phyloP scores from a whole-genome alignment of 2,888 invertebrate genomes.

The Ophioninae sp. region DNA sequence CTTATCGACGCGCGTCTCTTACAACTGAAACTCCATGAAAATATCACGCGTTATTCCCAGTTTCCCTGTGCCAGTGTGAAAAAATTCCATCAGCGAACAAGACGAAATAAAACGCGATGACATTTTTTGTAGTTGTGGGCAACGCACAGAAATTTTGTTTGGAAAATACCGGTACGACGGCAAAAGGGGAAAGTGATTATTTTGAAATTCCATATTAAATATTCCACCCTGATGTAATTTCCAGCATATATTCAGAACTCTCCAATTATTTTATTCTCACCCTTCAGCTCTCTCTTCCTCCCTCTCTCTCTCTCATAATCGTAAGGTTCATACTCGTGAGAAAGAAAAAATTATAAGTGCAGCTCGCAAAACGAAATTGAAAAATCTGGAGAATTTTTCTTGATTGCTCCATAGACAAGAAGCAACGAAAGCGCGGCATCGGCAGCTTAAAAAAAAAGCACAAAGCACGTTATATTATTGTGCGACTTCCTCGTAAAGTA shows the following conservation, averaged over 20 bases:
- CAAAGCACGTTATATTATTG: conserved; percentile 36
- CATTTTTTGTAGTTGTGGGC: no score
- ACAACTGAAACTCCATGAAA: background rate
- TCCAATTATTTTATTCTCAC: background rate
- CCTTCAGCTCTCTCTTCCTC: background rate
- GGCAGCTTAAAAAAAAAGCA: conserved; percentile 18
- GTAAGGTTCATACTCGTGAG: background rate
- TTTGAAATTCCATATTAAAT: no score
- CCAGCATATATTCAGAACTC: background rate
- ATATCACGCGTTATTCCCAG: background rate
- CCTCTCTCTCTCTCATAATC: background rate
- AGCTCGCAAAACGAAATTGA: conserved; percentile 2
- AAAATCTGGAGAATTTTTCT: conserved; percentile 15
- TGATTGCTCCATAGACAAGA: conserved; percentile 9
- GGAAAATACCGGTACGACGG: no score
- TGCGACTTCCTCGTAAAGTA: conserved; percentile 48
- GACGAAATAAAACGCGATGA: background rate
- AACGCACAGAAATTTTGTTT: no score
- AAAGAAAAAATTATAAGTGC: background rate
- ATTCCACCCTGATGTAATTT: background rate
- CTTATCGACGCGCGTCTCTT: background rate
- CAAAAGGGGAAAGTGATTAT: no score
- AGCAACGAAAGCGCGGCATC: background rate
- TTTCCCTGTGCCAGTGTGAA: background rate
- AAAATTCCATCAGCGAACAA: background rate